Evolutionary conservation across 2,797 vertebrate genomes (phyloP).

Genomic region (Lacerta viridis): DNA sequence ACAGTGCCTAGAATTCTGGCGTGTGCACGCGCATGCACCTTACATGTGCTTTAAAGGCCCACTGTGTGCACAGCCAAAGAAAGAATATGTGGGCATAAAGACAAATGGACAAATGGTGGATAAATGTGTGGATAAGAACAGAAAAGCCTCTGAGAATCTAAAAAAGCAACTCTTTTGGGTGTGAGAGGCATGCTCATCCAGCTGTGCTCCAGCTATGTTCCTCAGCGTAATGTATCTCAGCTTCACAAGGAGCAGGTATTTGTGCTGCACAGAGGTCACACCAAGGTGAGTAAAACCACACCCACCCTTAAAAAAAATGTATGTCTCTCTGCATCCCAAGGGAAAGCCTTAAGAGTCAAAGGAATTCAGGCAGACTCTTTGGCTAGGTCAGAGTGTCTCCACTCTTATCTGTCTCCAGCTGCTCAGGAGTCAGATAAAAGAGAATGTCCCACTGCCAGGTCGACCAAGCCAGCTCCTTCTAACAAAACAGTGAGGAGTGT

Average conservation of each 20-base stretch:
- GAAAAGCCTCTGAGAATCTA: neutral
- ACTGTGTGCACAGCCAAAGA: too few relatives aligned
- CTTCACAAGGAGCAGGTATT: neutral
- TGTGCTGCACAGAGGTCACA: neutral
- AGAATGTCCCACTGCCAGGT: slow-evolving; percentile 52
- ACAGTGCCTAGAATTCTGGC: too few relatives aligned
- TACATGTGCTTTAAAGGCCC: too few relatives aligned
- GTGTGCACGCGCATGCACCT: too few relatives aligned
- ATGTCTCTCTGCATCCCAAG: slow-evolving; percentile 23
- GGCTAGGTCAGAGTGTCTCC: slow-evolving; percentile 57
- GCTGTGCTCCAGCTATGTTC: neutral
- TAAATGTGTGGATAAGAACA: too few relatives aligned
- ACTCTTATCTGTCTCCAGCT: slow-evolving; percentile 72
- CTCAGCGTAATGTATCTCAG: neutral
- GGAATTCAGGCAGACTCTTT: slow-evolving; percentile 54
- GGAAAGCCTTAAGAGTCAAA: slow-evolving; percentile 52
- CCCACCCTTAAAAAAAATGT: neutral
- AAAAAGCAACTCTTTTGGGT: neutral
- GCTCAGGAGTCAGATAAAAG: slow-evolving; percentile 73
- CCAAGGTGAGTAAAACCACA: slow-evolving; percentile 34
- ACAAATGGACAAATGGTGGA: too few relatives aligned
- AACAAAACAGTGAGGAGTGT: slow-evolving; percentile 64
- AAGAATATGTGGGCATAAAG: too few relatives aligned
- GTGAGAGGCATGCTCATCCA: neutral
- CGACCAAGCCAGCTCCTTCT: slow-evolving; percentile 45